Conservation (phyloP, 1,140 invertebrate species). For the Drosophila sturtevanti region DNA sequence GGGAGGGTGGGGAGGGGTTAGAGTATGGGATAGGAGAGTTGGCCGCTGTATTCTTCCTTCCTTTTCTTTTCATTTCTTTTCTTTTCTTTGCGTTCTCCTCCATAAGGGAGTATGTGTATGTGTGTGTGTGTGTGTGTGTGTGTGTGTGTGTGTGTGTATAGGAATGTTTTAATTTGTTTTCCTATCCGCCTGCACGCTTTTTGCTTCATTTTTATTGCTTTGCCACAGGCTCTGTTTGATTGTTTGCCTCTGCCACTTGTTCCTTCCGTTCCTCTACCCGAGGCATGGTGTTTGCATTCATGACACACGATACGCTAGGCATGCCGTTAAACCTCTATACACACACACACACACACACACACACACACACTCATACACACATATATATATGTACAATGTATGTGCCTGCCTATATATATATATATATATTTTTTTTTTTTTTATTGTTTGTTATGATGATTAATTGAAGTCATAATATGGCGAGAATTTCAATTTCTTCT, state of each 20-base stretch:
- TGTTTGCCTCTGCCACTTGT: constrained; percentile 66
- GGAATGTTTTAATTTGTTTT: constrained; percentile 82
- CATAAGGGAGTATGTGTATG: constrained; percentile 66
- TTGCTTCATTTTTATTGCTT: constrained; percentile 75
- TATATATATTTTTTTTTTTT: constrained; percentile 54
- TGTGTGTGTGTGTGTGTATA: constrained; percentile 65
- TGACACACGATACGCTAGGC: constrained; percentile 72
- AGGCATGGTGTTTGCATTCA: constrained; percentile 69
- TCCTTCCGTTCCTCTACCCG: constrained; percentile 29
- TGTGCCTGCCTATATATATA: not conserved
- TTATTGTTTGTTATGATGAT: constrained; percentile 75
- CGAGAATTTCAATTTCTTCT: constrained; percentile 62
- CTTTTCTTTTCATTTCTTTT: constrained; percentile 13
- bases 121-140: constrained; percentile 77
- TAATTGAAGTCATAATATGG: constrained; percentile 77
- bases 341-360: not conserved
- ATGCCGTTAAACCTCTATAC: constrained; percentile 40
- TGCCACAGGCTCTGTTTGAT: constrained; percentile 73
- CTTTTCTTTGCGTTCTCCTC: constrained; percentile 25
- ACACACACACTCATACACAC: not conserved
- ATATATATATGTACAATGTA: constrained; percentile 1
- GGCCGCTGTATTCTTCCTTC: constrained; percentile 11
- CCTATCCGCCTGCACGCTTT: constrained; percentile 65
- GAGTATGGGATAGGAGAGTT: not conserved
- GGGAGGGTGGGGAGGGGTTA: no score